Evolutionary conservation across 2,113 vertebrate genomes (phyloP).

Genomic region (Rattus rattus): DNA sequence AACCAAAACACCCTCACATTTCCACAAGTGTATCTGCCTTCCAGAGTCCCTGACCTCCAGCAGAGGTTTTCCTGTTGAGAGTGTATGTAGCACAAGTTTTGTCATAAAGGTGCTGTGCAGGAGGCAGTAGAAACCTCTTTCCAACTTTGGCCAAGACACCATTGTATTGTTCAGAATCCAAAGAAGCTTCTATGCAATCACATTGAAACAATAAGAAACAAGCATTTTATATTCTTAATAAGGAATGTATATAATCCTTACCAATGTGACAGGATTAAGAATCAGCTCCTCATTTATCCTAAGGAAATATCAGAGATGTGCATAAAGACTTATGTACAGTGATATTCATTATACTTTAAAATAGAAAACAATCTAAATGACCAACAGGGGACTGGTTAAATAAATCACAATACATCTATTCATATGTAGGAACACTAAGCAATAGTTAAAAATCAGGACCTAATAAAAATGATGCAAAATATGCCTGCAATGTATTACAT

Average conservation of each 20-base stretch:
- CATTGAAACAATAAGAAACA: slow-evolving; percentile 83
- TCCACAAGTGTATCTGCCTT: slow-evolving; percentile 65
- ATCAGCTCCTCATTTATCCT: slow-evolving; percentile 85
- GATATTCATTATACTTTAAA: slow-evolving; percentile 84
- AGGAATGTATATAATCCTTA: slow-evolving; percentile 84
- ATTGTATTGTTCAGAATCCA: slow-evolving; percentile 76
- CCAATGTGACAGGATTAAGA: slow-evolving; percentile 84
- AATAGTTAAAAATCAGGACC: slow-evolving; percentile 80
- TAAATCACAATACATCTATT: slow-evolving; percentile 81
- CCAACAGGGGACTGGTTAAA: slow-evolving; percentile 81
- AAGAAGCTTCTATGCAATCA: slow-evolving; percentile 81
- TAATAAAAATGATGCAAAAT: slow-evolving; percentile 80
- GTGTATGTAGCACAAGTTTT: slow-evolving; percentile 49
- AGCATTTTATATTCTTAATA: slow-evolving; percentile 84
- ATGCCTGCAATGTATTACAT: slow-evolving; percentile 74
- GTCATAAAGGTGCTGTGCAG: slow-evolving; percentile 64
- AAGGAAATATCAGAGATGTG: slow-evolving; percentile 85
- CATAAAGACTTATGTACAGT: slow-evolving; percentile 85
- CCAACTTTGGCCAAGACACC: slow-evolving; percentile 63
- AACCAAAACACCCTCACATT: slow-evolving; percentile 56
- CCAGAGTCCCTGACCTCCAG: slow-evolving; percentile 50
- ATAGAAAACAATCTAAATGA: slow-evolving; percentile 84
- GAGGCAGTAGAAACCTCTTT: slow-evolving; percentile 72
- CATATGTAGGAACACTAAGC: slow-evolving; percentile 80
- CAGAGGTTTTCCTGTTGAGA: slow-evolving; percentile 67